Conservation (phyloP, 2,888 invertebrate species). For the Calameuta pallipes region DNA sequence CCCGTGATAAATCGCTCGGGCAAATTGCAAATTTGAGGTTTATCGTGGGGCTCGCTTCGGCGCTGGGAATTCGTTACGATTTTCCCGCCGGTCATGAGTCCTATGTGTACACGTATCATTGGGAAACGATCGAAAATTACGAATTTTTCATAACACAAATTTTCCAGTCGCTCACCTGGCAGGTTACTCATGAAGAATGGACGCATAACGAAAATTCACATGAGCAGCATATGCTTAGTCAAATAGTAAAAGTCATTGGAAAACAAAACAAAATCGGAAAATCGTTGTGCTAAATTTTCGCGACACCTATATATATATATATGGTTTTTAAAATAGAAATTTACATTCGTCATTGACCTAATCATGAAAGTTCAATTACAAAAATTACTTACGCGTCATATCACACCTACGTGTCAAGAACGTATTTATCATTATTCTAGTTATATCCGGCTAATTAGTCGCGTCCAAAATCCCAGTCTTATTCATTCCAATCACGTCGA, state of each 20-base stretch:
- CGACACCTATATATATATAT: too few species aligned
- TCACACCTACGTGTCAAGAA: neutral
- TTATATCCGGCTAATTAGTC: neutral
- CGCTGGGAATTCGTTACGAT: neutral
- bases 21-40: neutral
- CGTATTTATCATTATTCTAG: neutral
- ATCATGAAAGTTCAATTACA: neutral
- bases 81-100: neutral
- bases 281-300: too few species aligned
- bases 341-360: neutral
- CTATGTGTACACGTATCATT: neutral
- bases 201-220: neutral
- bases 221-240: neutral
- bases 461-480: neutral
- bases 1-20: neutral
- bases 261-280: neutral
- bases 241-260: neutral
- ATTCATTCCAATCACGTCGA: neutral
- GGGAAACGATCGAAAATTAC: neutral
- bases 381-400: neutral
- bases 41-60: neutral
- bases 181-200: neutral
- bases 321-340: too few species aligned
- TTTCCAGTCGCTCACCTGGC: neutral
- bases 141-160: neutral